Base-by-base conservation (phyloP, 2,113 vertebrate species). In the Mirounga angustirostris region DNA sequence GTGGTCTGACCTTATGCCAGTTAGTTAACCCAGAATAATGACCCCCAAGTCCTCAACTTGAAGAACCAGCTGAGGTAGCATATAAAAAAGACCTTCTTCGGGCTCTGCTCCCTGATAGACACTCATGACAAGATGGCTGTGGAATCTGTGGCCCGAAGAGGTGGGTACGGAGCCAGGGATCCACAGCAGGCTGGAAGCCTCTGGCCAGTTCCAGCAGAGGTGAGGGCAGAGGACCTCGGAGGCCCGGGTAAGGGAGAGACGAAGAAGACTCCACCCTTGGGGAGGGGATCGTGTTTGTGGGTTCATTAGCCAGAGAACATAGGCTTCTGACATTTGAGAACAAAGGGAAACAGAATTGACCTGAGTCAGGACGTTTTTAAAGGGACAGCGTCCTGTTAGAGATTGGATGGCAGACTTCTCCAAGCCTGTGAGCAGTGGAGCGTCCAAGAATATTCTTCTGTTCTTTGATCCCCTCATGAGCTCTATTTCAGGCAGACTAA, bases 111-210 rank as follows among this genome's bases (percentile, higher is more conserved):
- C 54, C 36, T n/a, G 12, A 50, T 4, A 24, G 16, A 14, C 80
- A 10, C 24, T n/a, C 33, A 12, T 0, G 56, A 16, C 19, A 15
- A 3, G 7, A 4, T 33, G 24, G 18, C 33, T 2, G 1, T 59
- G 56, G 33, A 33, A 11, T 28, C 33, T 3, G 12, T 6, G 28
- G 33, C 69, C 76, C 40, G 43, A 14, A 28, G 59, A 73, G 28
- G 24, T 0, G 12, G 16, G 5, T 3, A 0, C 30, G 7, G 52
- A 80, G 10, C 74, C 67, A 26, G n/a, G 12, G 40, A 13, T 54
- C 74, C 56, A 13, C 1, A 30, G 52, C 22, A n/a, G 21, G 7
- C 30, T 46, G 3, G 93, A 80, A n/a, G 52, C n/a, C 11, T 33
- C 84, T n/a, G 24, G 74, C 19, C 36, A 22, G 40, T 36, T 63